Evolutionary conservation across 1,140 invertebrate genomes (phyloP).

Genomic region (Cecropterus lyciades): DNA sequence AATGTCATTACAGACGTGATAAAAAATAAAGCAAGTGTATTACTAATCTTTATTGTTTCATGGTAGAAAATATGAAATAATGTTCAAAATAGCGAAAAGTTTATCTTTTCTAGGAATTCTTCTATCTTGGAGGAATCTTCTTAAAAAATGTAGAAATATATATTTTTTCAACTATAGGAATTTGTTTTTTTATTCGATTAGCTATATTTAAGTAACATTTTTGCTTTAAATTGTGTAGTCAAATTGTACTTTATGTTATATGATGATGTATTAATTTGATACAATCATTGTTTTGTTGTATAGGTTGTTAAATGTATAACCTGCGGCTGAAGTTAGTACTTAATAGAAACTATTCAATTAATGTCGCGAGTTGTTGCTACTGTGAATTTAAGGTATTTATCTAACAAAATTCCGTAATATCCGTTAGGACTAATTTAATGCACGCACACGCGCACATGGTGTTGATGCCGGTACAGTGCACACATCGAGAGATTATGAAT

Average conservation of each 20-base stretch:
- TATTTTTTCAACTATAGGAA: no score
- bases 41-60: neutral
- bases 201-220: no score
- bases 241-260: no score
- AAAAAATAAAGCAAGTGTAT: constrained; percentile 46
- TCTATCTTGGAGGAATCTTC: no score
- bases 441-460: constrained; percentile 53
- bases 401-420: constrained; percentile 79
- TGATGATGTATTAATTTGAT: neutral
- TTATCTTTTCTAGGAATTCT: no score
- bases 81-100: no score
- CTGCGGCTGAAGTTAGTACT: neutral
- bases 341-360: constrained; percentile 28
- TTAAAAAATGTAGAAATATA: no score
- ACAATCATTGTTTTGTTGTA: neutral
- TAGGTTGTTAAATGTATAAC: constrained; percentile 3
- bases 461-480: constrained; percentile 39
- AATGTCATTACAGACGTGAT: constrained; percentile 65
- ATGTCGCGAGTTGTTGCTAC: constrained; percentile 44
- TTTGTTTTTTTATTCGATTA: no score
- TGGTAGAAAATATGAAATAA: neutral
- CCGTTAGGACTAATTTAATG: constrained; percentile 78
- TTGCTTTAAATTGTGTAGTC: no score
- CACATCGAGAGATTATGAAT: constrained; percentile 49
- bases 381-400: constrained; percentile 69